phyloP scores from a whole-genome alignment of 2,888 invertebrate species.

The Eristalis pertinax region DNA sequence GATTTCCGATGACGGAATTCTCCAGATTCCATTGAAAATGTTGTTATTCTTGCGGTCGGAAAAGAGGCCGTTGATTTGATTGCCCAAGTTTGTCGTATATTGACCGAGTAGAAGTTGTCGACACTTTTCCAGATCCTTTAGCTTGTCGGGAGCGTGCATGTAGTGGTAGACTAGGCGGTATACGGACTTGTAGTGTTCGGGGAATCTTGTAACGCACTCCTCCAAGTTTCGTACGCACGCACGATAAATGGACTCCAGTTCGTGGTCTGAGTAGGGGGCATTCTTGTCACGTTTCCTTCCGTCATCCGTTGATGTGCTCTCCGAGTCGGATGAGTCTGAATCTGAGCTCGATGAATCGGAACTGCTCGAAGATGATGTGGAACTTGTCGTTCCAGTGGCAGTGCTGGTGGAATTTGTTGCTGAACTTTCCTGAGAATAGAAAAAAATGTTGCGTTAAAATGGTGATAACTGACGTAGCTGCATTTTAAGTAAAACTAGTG shows the following conservation, averaged over 20 bases:
- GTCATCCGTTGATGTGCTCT: conserved; percentile 73
- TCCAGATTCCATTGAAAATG: conserved; percentile 96
- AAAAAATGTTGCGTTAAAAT: conserved; percentile 26
- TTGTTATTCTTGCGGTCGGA: conserved; percentile 91
- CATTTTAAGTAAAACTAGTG: too few relatives aligned
- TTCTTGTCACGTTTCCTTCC: conserved; percentile 74
- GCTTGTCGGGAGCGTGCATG: conserved; percentile 86
- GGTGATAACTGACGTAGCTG: too few relatives aligned
- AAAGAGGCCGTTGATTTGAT: conserved; percentile 91
- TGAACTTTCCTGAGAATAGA: conserved; percentile 78
- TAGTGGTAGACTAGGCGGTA: conserved; percentile 93
- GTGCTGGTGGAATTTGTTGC: conserved; percentile 80
- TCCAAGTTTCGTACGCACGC: conserved; percentile 90
- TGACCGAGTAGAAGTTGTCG: conserved; percentile 87
- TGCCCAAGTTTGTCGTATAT: conserved; percentile 85
- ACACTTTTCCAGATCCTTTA: conserved; percentile 87
- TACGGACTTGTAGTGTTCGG: conserved; percentile 96
- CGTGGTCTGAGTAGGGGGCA: conserved; percentile 73
- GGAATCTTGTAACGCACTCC: conserved; percentile 92
- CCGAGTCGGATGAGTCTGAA: conserved; percentile 82
- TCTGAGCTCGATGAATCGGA: conserved; percentile 82
- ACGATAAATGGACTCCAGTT: conserved; percentile 83
- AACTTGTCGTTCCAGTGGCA: conserved; percentile 79
- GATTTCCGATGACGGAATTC: conserved; percentile 93
- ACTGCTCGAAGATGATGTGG: conserved; percentile 80